A percentile compares a stretch with the other conserved stretches of the same genome.
Conservation (phyloP, 1,140 invertebrate species). For the Triops longicaudatus region DNA sequence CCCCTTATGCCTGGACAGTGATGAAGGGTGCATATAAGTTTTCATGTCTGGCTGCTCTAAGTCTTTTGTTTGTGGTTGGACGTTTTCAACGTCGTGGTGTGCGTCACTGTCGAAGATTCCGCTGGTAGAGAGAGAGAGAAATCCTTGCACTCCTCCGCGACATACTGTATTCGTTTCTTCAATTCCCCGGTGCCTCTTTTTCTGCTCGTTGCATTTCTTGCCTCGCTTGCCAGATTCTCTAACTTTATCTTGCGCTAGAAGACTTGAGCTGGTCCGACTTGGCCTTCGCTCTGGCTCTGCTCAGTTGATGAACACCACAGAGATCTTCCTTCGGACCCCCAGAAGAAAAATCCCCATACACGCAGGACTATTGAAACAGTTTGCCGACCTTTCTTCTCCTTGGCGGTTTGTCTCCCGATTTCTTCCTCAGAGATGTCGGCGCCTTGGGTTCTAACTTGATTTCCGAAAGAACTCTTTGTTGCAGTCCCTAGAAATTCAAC, state of each 20-base stretch:
- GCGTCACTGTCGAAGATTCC: slow-evolving; percentile 10
- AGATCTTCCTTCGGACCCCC: not conserved
- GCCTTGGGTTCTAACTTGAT: not conserved
- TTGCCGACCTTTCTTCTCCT: not conserved
- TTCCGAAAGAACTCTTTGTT: not conserved
- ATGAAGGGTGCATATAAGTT: slow-evolving; percentile 12
- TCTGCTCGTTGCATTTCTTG: not conserved
- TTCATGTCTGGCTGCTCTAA: not conserved
- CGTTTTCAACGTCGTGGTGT: not conserved
- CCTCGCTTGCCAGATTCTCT: not conserved
- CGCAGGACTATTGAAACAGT: not conserved
- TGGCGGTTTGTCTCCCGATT: not conserved
- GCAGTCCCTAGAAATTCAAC: too few species aligned
- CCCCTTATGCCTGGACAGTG: not conserved
- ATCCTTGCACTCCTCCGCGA: not conserved
- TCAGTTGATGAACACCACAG: not conserved
- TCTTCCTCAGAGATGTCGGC: not conserved
- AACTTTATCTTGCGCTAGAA: not conserved
- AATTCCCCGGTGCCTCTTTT: not conserved
- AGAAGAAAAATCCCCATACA: not conserved
- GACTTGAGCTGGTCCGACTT: not conserved
- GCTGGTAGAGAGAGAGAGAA: not conserved
- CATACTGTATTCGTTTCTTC: not conserved
- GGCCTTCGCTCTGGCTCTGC: not conserved
- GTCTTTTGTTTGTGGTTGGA: slow-evolving; percentile 1